Evolutionary conservation across 2,888 invertebrate species (phyloP), one percentile per base, ranked within the genome.

Genomic region (Alitta virens): DNA sequence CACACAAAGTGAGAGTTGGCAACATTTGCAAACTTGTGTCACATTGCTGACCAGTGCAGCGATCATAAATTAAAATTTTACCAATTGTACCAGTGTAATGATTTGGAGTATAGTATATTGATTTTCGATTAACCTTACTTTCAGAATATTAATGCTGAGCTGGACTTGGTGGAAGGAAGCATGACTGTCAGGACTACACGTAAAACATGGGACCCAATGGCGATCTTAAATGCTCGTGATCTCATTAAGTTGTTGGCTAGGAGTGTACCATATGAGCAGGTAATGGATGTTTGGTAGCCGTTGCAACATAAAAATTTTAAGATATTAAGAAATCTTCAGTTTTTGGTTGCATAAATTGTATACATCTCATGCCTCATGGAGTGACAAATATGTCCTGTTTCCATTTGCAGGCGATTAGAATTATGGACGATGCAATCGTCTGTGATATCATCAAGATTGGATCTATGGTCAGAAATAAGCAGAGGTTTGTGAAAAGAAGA

Each of bases 131-230:
- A n/a, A n/a, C n/a, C n/a, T n/a, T 12, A 7, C 33, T 33, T 33
- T 33, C 33, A 33, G 33, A 33, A 33, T 33, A 65, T 98, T 12
- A 88, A 89, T 74, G 93, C 91, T 0, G 94, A 96, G 75, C 83
- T 98, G 67, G 97, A 98, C 84, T 85, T 95, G 1, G 86, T 96
- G 3, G 96, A 97, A 85, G 89, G 98, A 49, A 94, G 93, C 74
- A 91, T 99, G 90, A 88, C 90, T 0, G 99, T 99, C 0, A 87
- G 86, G 80, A 99, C 99, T 0, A 96, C 96, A 0, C 72, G 84
- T 14, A 96, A 97, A 85, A 98, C 98, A 0, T 99, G 94, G 94
- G 99, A 99, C 85, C 99, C 99, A 0, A 98, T 91, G 73, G 91
- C 96, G 59, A 92, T 99, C 51, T 86, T 99, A 27, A 98, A 98